These are phyloP conservation scores for Stigmatopora argus DNA, from an alignment of 2,113 vertebrate species.

Conservation along the genomic window DNA sequence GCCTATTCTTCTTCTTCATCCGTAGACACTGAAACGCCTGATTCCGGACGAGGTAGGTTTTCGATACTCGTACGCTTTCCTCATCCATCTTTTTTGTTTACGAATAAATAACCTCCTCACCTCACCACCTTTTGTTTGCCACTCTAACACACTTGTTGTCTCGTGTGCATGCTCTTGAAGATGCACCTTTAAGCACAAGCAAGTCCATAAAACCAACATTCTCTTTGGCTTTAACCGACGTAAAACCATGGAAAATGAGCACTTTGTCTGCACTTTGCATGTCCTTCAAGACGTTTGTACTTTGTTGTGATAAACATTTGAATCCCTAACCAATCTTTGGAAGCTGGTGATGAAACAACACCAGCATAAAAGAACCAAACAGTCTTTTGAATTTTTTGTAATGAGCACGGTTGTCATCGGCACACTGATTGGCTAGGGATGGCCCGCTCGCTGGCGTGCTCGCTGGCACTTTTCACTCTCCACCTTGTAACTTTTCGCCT, in stretches of 20 bases:
- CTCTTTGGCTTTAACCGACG: background rate
- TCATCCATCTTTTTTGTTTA: constrained; percentile 17
- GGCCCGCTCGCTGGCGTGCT: background rate
- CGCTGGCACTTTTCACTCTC: background rate
- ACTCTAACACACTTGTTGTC: constrained; percentile 27
- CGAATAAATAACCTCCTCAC: constrained; percentile 22
- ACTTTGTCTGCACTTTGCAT: constrained; percentile 4
- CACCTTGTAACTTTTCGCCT: constrained; percentile 16
- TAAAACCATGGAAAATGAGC: background rate
- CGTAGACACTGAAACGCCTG: constrained; percentile 87
- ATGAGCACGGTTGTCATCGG: background rate
- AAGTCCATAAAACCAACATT: background rate
- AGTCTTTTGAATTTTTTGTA: background rate
- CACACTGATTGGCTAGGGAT: constrained; percentile 20
- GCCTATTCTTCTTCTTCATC: constrained; percentile 23
- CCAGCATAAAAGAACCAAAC: background rate
- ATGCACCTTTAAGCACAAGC: background rate
- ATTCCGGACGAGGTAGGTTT: constrained; percentile 89
- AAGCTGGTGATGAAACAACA: constrained; percentile 5
- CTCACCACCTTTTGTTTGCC: constrained; percentile 17
- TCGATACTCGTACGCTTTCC: constrained; percentile 17
- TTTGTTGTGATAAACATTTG: constrained; percentile 13
- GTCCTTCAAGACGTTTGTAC: constrained; percentile 5
- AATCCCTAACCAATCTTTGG: constrained; percentile 18
- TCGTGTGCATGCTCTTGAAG: constrained; percentile 21